Base-by-base conservation (phyloP, 2,888 invertebrate species). In the Resseliella maxima region DNA sequence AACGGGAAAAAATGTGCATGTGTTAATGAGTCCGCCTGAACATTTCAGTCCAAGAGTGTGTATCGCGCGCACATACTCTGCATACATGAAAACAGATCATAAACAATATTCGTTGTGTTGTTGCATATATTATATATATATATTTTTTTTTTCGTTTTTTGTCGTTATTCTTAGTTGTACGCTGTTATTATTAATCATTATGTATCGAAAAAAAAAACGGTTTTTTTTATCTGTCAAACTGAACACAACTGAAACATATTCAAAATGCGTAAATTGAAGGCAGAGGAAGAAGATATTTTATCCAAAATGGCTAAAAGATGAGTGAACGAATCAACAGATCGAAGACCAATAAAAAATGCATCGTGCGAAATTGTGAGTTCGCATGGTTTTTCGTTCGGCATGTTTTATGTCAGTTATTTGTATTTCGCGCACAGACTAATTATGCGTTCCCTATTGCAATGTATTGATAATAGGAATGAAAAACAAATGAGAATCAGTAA, bases 371-470 rank as follows among this genome's bases (percentile, higher is more conserved):
- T 31, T 35, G 59, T 59, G 59, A 24, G 59, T 31, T 72, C 31
- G 72, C 31, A 50, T 5, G 35, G 15, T 72, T 72, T 59, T 50
- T 50, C 24, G 24, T 59, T 72, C 72, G 72, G 31, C 35, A 72
- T 72, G 72, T 35, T 72, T 72, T 27, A 31, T 72, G 72, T 72
- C 31, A 35, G 72, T 31, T 72, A 72, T 72, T 72, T 72, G 72
- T 72, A 72, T 72, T 31, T 72, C 72, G 72, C 72, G 72, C 72
- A 72, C 72, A 72, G 72, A 72, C 35, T 72, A 72, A 72, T 72
- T 72, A 72, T 72, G 31, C 72, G 72, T 72, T 72, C 31, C 35
- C 8, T 72, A 72, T 72, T 72, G 72, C 72, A 72, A 18, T 15
- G 72, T 72, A 72, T 72, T 72, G 72, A 72, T 72, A 72, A 72